Evolutionary conservation across 1,140 invertebrate genomes (phyloP).

Genomic region (Lepidurus couesii): DNA sequence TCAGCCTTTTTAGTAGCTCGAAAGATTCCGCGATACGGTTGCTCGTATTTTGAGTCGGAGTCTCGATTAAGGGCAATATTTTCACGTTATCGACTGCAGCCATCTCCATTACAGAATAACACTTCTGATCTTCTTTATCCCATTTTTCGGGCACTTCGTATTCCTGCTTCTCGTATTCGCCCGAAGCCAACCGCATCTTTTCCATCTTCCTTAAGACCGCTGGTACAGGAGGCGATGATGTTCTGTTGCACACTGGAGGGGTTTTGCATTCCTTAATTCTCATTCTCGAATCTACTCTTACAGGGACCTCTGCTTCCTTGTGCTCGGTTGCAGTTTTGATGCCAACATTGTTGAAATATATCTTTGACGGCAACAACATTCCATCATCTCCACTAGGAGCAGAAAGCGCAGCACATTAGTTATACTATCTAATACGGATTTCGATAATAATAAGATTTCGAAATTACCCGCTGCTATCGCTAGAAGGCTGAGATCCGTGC

Average conservation of each 20-base stretch:
- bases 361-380: slow-evolving; percentile 18
- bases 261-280: background rate
- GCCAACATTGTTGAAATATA: background rate
- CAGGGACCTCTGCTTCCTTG: background rate
- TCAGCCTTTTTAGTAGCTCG: background rate
- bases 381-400: slow-evolving; percentile 26
- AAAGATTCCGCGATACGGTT: background rate
- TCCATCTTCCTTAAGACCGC: slow-evolving; percentile 30
- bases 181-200: background rate
- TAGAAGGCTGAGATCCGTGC: slow-evolving; percentile 32
- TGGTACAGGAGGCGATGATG: slow-evolving; percentile 29
- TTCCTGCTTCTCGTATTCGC: slow-evolving; percentile 24
- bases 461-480: slow-evolving; percentile 29
- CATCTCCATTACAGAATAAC: background rate
- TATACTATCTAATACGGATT: background rate
- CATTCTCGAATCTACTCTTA: background rate
- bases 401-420: background rate
- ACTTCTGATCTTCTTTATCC: background rate
- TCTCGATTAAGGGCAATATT: background rate
- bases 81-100: background rate
- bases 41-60: background rate
- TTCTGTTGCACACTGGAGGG: background rate
- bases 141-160: slow-evolving; percentile 25
- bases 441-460: background rate
- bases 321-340: background rate